Conservation (phyloP, 2,113 vertebrate genomes). For the Ceratotherium simum region DNA sequence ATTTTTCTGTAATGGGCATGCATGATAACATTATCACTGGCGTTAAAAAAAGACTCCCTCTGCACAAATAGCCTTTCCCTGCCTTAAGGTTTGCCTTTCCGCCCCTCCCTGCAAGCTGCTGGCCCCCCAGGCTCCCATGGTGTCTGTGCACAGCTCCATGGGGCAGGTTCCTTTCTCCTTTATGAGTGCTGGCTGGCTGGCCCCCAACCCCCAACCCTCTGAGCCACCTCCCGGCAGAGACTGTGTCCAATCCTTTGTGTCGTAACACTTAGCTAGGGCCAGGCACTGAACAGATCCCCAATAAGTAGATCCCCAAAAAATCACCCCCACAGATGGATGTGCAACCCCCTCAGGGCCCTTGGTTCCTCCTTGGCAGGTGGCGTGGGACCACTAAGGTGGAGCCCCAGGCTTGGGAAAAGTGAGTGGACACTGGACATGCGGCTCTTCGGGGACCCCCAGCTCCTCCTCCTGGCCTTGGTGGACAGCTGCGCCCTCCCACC, state of each 20-base stretch:
- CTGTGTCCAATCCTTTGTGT: not conserved
- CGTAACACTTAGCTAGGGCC: not conserved
- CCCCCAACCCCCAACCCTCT: not conserved
- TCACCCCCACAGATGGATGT: too few species aligned
- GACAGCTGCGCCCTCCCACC: not conserved
- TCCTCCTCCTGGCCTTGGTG: too few species aligned
- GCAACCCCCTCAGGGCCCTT: not conserved
- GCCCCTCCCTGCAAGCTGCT: not conserved
- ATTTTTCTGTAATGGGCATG: not conserved
- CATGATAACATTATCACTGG: conserved; percentile 65
- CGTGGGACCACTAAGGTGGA: too few species aligned
- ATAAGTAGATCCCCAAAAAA: not conserved
- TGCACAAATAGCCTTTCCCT: not conserved
- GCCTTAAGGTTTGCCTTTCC: not conserved
- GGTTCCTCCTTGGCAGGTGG: not conserved
- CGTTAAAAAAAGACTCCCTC: not conserved
- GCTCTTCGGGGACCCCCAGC: not conserved
- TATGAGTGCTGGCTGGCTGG: not conserved
- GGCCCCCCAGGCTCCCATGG: accelerated
- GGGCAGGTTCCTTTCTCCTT: not conserved
- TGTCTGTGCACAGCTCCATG: accelerated
- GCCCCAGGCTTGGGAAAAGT: not conserved
- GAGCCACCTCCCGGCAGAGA: not conserved
- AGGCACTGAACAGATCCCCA: not conserved
- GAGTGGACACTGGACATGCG: accelerated